phyloP scores from a whole-genome alignment of 2,113 vertebrate genomes.

The Burhinus bistriatus region DNA sequence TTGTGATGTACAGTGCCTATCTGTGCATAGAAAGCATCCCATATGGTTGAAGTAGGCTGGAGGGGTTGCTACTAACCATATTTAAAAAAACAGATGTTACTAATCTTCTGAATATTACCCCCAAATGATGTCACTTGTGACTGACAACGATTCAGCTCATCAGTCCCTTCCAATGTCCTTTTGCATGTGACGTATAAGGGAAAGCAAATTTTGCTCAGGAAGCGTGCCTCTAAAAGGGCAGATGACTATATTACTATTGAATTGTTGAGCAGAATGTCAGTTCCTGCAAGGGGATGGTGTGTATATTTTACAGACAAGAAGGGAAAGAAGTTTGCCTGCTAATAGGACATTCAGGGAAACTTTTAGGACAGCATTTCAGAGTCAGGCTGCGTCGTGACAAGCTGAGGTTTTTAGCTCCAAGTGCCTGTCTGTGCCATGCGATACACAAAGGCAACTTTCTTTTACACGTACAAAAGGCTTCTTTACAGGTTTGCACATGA shows the following conservation, averaged over 20 bases:
- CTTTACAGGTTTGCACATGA: neutral
- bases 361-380: neutral
- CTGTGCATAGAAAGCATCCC: conserved; percentile 40
- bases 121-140: conserved; percentile 67
- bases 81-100: conserved; percentile 77
- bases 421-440: neutral
- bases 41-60: conserved; percentile 68
- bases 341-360: neutral
- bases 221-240: neutral
- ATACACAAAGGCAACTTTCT: neutral
- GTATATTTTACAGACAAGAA: neutral
- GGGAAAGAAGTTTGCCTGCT: neutral
- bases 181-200: neutral
- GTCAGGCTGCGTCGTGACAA: neutral
- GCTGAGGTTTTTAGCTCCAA: neutral
- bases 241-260: neutral
- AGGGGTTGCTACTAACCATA: conserved; percentile 67
- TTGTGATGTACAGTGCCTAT: neutral
- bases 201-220: neutral
- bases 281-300: neutral
- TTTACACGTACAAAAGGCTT: neutral
- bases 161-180: conserved; percentile 26
- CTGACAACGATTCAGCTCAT: conserved; percentile 58
- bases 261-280: neutral
- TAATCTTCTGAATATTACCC: conserved; percentile 69